Conservation (phyloP, 2,888 invertebrate species). For the Pharmacophagus antenor region DNA sequence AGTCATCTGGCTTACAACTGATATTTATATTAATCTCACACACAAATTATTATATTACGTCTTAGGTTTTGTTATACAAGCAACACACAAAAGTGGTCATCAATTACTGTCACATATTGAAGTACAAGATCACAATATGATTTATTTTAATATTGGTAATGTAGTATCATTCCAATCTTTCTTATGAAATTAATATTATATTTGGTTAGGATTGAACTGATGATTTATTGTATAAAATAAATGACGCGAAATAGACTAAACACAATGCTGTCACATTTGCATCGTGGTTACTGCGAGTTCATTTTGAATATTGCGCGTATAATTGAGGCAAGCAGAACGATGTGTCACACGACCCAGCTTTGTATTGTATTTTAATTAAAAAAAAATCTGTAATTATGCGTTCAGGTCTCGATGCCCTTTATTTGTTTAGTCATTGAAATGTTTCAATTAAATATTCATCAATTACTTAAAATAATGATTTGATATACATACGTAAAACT, state of each 20-base stretch:
- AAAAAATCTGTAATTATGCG: conserved; percentile 42
- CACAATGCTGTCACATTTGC: conserved; percentile 20
- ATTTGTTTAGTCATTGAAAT: conserved; percentile 51
- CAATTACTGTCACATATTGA: no score
- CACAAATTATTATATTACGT: no score
- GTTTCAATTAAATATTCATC: conserved; percentile 23
- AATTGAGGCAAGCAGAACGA: conserved; percentile 53
- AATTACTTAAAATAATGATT: conserved; percentile 24
- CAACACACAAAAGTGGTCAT: no score
- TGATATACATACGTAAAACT: no score
- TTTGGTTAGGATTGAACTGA: neutral
- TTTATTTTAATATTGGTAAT: no score
- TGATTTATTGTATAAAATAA: neutral
- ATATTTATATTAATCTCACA: no score
- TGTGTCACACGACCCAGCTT: conserved; percentile 42
- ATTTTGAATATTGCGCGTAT: conserved; percentile 51
- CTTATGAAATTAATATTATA: no score
- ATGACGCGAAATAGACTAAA: neutral
- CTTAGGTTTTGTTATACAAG: no score
- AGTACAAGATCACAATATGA: no score
- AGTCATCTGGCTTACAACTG: no score
- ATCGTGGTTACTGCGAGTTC: conserved; percentile 35
- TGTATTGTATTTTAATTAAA: conserved; percentile 41
- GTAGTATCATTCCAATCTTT: no score
- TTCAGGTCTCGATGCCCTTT: conserved; percentile 54